phyloP scores from a whole-genome alignment of 2,888 invertebrate genomes.

The Matsumyia berberina region DNA sequence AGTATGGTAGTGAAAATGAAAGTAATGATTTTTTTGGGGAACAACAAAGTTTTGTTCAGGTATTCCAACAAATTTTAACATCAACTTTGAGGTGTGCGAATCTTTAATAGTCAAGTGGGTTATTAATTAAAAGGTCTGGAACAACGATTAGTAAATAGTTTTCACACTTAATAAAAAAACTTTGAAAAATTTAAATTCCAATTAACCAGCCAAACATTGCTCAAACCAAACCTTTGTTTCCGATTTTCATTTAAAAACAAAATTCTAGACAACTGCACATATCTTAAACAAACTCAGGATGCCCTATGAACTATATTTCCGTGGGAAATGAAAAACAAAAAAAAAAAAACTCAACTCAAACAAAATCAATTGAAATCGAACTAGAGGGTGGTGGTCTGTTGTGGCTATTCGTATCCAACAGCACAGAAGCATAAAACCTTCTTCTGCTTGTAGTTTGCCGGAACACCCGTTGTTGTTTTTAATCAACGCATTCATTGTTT shows the following conservation, averaged over 20 bases:
- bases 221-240: not conserved
- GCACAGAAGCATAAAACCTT: slow-evolving; percentile 16
- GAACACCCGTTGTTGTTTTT: slow-evolving; percentile 69
- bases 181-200: too few relatives aligned
- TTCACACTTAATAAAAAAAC: too few relatives aligned
- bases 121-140: too few relatives aligned
- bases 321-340: slow-evolving; percentile 27
- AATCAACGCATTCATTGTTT: slow-evolving; percentile 76
- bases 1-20: too few relatives aligned
- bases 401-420: slow-evolving; percentile 23
- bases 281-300: slow-evolving; percentile 12
- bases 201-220: too few relatives aligned
- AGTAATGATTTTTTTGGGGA: too few relatives aligned
- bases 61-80: too few relatives aligned
- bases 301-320: slow-evolving; percentile 26
- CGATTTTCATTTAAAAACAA: not conserved
- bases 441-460: slow-evolving; percentile 51
- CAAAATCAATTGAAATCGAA: slow-evolving; percentile 69
- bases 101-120: too few relatives aligned
- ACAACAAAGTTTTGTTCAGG: too few relatives aligned
- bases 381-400: slow-evolving; percentile 17
- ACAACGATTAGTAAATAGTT: too few relatives aligned
- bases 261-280: not conserved
- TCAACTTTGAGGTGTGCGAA: too few relatives aligned
- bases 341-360: slow-evolving; percentile 23